Evolutionary conservation across 2,797 vertebrate genomes (phyloP).

Genomic region (Eulemur coronatus): DNA sequence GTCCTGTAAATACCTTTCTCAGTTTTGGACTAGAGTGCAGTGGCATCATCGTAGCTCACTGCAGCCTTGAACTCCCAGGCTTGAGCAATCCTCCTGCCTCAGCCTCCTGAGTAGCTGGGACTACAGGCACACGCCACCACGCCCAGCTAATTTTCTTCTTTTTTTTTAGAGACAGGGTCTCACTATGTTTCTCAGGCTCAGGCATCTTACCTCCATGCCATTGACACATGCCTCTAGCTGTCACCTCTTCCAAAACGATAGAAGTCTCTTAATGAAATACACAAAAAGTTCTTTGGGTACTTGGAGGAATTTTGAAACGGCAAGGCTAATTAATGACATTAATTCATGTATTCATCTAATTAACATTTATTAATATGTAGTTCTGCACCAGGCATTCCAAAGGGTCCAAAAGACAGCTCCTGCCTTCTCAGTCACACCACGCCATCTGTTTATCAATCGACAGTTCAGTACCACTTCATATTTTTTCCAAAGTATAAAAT

Average conservation of each 20-base stretch:
- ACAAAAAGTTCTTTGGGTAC: not conserved
- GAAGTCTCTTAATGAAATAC: not conserved
- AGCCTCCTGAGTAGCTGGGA: not conserved
- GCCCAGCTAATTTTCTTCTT: not conserved
- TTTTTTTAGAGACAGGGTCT: no score
- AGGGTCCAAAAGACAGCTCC: slow-evolving; percentile 22
- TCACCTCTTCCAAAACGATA: not conserved
- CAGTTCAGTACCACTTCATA: not conserved
- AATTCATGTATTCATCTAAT: not conserved
- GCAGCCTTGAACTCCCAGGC: not conserved
- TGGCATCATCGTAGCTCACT: not conserved
- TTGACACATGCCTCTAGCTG: not conserved
- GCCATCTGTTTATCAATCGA: not conserved
- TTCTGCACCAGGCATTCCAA: not conserved
- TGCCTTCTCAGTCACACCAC: not conserved
- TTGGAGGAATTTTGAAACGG: slow-evolving; percentile 15
- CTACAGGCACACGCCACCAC: not conserved
- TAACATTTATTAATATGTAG: not conserved
- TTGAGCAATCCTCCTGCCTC: not conserved
- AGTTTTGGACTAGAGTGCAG: not conserved
- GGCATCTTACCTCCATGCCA: not conserved
- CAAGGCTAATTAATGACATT: not conserved
- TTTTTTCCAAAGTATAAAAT: slow-evolving; percentile 17
- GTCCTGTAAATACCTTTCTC: not conserved
- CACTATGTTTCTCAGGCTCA: not conserved